Base-by-base conservation (phyloP, 2,888 invertebrate genomes). In the Agrenia bidenticulata region DNA sequence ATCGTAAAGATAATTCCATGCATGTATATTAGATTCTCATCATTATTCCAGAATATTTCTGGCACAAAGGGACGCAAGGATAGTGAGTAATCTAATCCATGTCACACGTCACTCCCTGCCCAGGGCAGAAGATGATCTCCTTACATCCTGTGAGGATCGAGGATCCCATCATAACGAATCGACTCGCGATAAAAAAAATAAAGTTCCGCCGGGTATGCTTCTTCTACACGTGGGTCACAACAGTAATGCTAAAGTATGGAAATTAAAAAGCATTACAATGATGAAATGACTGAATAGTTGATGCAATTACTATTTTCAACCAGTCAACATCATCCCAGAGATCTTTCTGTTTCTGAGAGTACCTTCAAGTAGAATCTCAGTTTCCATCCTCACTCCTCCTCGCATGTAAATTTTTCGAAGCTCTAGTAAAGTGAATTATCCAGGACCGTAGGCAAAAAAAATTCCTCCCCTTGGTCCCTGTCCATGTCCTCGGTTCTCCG, bases 11-110 rank as follows among this genome's bases (percentile, higher is more conserved):
- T 55, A 55, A 55, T 41, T 57, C 24, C 56, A 39, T 55, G n/a
- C n/a, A n/a, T n/a, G n/a, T 5, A 32, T 57, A 57, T 37, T 41
- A 57, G 56, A 57, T 57, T 41, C 27, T 19, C 11, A 27, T 32
- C 55, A 55, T 55, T 55, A 32, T 27, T 55, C 24, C n/a, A 15
- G 15, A 45, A 5, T 15, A 4, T 45, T 45, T 45, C 45, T n/a
- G 15, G 9, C 15, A 17, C 9, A 15, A 45, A 45, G n/a, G 5
- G 45, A 5, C 15, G n/a, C n/a, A 9, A n/a, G 15, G 15, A 17
- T 5, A 45, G 45, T 45, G 45, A 45, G 45, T 45, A 45, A 45
- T 45, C 45, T 45, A 45, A 45, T 45, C 45, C n/a, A 45, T 45
- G 45, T 45, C 45, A 45, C 45, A 45, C 45, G 45, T 45, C 45